A percentile compares a stretch with the other conserved stretches of the same genome.
These are phyloP conservation scores for Julus scanicus DNA, from an alignment of 2,888 invertebrate species.

Conservation along the genomic window DNA sequence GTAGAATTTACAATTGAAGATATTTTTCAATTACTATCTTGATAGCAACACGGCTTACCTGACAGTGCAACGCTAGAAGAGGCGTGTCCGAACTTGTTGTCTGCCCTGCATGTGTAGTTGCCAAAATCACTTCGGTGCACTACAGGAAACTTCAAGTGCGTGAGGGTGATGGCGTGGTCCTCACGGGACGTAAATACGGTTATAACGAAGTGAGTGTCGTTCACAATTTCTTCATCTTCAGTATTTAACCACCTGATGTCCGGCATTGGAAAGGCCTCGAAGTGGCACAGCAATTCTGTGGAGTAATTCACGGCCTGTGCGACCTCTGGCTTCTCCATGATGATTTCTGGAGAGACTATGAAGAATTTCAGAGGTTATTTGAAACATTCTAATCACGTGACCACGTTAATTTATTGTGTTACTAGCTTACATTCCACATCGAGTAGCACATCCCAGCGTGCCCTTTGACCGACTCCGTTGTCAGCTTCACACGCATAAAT, in stretches of 20 bases:
- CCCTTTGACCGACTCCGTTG: slow-evolving; percentile 55
- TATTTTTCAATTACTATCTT: neutral
- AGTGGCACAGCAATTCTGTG: slow-evolving; percentile 57
- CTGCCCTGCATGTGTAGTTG: slow-evolving; percentile 59
- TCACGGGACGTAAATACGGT: slow-evolving; percentile 1
- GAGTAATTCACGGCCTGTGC: slow-evolving; percentile 56
- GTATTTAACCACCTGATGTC: slow-evolving; percentile 58
- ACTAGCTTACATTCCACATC: slow-evolving; percentile 55
- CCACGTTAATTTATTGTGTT: neutral
- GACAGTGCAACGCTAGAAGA: slow-evolving; percentile 54
- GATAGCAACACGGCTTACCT: slow-evolving; percentile 54
- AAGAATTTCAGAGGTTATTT: neutral
- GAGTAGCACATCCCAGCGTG: slow-evolving; percentile 51
- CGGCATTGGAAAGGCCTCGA: slow-evolving; percentile 59
- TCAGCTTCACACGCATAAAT: slow-evolving; percentile 56
- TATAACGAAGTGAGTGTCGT: slow-evolving; percentile 55
- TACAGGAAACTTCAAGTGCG: slow-evolving; percentile 47
- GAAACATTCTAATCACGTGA: neutral
- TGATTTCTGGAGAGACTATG: slow-evolving; percentile 53
- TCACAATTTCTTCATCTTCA: slow-evolving; percentile 57
- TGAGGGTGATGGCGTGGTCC: slow-evolving; percentile 47
- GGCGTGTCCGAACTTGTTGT: slow-evolving; percentile 58
- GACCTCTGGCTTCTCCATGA: slow-evolving; percentile 40
- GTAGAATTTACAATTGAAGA: too few relatives aligned
- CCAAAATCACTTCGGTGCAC: slow-evolving; percentile 55